Conservation (phyloP, 2,113 vertebrate genomes). For the Brachypodius melanocephalos region DNA sequence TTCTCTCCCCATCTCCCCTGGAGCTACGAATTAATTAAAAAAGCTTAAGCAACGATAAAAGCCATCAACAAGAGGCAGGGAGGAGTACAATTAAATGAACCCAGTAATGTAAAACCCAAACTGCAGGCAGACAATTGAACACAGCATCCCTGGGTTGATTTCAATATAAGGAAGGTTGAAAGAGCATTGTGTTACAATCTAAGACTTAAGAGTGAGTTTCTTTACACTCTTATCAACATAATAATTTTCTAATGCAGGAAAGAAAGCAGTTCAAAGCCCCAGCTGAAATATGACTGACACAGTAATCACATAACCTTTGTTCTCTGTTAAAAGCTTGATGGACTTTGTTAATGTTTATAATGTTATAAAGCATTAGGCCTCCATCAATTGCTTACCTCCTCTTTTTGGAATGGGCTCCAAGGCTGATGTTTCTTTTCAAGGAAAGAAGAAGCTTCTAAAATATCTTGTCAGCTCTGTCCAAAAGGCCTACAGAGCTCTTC, state of each 20-base stretch:
- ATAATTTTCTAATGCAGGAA: background rate
- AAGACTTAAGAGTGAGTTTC: background rate
- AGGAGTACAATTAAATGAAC: background rate
- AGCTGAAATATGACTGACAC: background rate
- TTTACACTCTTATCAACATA: background rate
- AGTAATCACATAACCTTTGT: background rate
- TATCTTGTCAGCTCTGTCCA: background rate
- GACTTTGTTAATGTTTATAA: background rate
- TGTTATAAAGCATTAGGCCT: background rate
- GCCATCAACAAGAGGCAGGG: background rate
- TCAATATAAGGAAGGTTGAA: background rate
- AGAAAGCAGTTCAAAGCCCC: background rate
- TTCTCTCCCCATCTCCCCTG: background rate
- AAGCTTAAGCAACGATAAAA: background rate
- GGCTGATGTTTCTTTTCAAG: background rate
- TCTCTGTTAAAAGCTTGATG: background rate
- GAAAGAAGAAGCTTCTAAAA: background rate
- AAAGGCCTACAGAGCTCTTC: background rate
- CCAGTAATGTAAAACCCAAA: background rate
- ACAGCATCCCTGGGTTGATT: background rate
- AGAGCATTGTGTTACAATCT: background rate
- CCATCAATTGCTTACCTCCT: background rate
- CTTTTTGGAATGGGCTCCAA: background rate
- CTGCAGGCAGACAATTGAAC: background rate
- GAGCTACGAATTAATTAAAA: background rate